Conservation (phyloP, 2,113 vertebrate genomes). For the Uria lomvia region DNA sequence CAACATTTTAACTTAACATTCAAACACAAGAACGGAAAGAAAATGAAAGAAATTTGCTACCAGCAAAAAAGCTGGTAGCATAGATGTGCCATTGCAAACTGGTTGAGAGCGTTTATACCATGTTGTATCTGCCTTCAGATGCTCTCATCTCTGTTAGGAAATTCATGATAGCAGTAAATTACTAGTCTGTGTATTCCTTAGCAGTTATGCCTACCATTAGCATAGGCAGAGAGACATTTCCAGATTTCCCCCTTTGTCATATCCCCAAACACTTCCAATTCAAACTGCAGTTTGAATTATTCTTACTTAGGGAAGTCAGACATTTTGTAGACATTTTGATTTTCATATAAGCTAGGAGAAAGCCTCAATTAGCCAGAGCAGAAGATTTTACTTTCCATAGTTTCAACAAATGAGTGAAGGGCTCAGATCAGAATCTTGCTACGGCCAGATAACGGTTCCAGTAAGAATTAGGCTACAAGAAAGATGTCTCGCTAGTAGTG, state of each 20-base stretch:
- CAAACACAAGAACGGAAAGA: neutral
- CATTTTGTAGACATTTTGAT: neutral
- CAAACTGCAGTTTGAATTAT: neutral
- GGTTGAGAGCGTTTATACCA: neutral
- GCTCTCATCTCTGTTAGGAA: neutral
- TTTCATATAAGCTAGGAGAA: neutral
- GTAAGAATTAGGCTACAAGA: neutral
- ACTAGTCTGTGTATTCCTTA: neutral
- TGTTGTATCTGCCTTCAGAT: neutral
- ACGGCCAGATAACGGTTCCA: neutral
- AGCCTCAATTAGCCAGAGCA: neutral
- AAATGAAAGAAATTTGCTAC: neutral
- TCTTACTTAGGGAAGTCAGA: neutral
- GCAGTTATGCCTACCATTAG: neutral
- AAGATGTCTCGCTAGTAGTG: neutral
- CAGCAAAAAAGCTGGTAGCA: neutral
- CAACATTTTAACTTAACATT: neutral
- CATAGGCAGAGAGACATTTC: neutral
- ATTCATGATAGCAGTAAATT: neutral
- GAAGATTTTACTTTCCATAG: neutral
- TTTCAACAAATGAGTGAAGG: neutral
- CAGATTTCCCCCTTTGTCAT: neutral
- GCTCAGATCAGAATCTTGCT: neutral
- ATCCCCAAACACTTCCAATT: neutral
- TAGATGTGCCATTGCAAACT: neutral